These are phyloP conservation scores for Lycocorax pyrrhopterus DNA, from an alignment of 2,113 vertebrate genomes.

Conservation along the genomic window DNA sequence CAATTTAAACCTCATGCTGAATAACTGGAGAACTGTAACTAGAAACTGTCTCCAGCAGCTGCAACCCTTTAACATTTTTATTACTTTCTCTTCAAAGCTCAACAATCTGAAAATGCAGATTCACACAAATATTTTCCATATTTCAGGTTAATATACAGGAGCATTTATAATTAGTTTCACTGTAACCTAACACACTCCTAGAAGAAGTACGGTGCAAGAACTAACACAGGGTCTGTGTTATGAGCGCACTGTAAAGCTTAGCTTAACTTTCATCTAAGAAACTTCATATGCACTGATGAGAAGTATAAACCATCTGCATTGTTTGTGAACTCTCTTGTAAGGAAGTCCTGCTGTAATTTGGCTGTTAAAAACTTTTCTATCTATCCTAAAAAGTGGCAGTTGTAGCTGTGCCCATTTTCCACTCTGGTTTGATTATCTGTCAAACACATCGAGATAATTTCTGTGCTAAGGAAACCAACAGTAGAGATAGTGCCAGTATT, in stretches of 20 bases:
- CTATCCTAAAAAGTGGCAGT: background rate
- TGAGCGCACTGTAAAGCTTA: background rate
- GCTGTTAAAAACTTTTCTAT: background rate
- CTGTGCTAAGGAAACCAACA: slow-evolving; percentile 49
- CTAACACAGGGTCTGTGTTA: background rate
- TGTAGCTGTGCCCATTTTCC: slow-evolving; percentile 63
- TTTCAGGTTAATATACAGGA: background rate
- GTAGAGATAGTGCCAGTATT: slow-evolving; percentile 9
- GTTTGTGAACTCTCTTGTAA: background rate
- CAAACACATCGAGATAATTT: slow-evolving; percentile 31
- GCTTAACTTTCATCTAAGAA: background rate
- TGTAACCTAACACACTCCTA: background rate
- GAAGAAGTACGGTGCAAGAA: background rate
- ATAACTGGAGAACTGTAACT: background rate
- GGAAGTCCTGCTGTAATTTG: slow-evolving; percentile 32
- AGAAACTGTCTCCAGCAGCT: background rate
- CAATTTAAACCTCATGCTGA: background rate
- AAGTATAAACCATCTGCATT: background rate
- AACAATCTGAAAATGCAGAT: background rate
- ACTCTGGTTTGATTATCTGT: slow-evolving; percentile 56
- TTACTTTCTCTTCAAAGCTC: background rate
- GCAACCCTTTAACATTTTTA: background rate
- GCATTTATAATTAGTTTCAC: background rate
- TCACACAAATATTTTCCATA: background rate
- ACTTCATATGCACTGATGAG: background rate